Conservation (phyloP, 1,140 invertebrate species). For the Drosophila suzukii region DNA sequence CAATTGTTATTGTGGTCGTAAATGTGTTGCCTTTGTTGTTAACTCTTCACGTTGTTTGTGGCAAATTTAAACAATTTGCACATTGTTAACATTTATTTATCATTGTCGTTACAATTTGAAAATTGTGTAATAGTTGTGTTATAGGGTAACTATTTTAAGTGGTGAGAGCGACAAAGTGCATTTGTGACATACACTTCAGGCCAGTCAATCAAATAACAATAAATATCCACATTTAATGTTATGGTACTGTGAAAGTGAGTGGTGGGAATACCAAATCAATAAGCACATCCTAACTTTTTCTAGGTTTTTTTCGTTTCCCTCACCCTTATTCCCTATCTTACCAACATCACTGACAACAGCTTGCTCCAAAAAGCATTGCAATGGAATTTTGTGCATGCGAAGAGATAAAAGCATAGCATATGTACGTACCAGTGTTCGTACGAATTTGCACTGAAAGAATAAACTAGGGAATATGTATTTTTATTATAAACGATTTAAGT, state of each 20-base stretch:
- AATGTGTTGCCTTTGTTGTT: slow-evolving; percentile 53
- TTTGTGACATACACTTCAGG: slow-evolving; percentile 1
- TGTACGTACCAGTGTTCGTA: neutral
- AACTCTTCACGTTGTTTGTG: slow-evolving; percentile 31
- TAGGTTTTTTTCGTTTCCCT: neutral
- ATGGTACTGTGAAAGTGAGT: slow-evolving; percentile 1
- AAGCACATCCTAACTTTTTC: slow-evolving; percentile 1
- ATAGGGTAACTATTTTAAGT: neutral
- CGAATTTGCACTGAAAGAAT: neutral
- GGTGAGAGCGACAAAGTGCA: neutral
- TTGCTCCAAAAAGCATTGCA: slow-evolving; percentile 13
- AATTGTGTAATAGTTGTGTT: neutral
- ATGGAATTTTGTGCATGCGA: slow-evolving; percentile 13
- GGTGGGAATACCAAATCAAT: slow-evolving; percentile 4
- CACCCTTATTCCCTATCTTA: slow-evolving; percentile 1
- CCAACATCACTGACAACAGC: slow-evolving; percentile 16
- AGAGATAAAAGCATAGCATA: slow-evolving; percentile 15
- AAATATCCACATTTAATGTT: slow-evolving; percentile 2
- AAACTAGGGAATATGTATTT: too few relatives aligned
- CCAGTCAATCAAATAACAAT: slow-evolving; percentile 6
- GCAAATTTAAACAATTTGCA: slow-evolving; percentile 42
- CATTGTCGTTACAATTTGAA: slow-evolving; percentile 18
- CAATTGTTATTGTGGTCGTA: slow-evolving; percentile 69
- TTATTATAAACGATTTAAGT: neutral
- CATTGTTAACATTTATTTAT: slow-evolving; percentile 43